phyloP scores from a whole-genome alignment of 37 sponge, comb jelly and placozoan species.

The Amphimedon queenslandica region DNA sequence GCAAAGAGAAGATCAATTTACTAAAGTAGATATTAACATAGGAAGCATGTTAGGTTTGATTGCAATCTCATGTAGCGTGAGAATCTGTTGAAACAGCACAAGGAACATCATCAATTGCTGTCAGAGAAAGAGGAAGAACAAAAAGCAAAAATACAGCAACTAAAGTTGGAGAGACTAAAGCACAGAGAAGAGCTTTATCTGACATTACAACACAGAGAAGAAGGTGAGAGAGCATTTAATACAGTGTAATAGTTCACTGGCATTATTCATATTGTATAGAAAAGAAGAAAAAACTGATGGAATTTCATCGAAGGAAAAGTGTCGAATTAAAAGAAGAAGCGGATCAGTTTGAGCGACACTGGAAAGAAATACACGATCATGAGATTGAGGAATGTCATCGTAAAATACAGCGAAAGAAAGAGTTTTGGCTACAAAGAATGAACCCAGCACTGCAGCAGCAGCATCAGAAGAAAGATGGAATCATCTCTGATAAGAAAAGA shows the following conservation, averaged over 20 bases:
- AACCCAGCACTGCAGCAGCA: too few relatives aligned
- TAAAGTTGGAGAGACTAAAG: constrained; percentile 14
- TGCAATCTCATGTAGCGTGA: not conserved
- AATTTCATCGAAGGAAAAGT: not conserved
- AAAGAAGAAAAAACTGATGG: not conserved
- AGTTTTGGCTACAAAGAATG: too few relatives aligned
- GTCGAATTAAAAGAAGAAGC: not conserved
- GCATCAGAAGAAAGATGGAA: too few relatives aligned
- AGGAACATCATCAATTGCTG: not conserved
- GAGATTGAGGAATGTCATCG: not conserved
- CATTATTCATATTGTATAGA: not conserved
- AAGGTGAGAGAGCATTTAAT: not conserved
- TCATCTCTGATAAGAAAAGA: too few relatives aligned
- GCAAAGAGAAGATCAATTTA: too few relatives aligned
- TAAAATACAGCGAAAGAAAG: too few relatives aligned
- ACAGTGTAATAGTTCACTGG: not conserved
- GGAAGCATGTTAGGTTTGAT: too few relatives aligned
- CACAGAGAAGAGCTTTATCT: constrained; percentile 21
- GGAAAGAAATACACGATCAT: not conserved
- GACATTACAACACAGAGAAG: constrained; percentile 9
- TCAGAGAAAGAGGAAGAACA: constrained; percentile 20
- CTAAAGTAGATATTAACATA: too few relatives aligned
- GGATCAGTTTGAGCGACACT: not conserved
- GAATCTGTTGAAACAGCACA: not conserved
- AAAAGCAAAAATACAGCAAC: not conserved